These are phyloP conservation scores for Capromys pilorides DNA, from an alignment of 2,797 vertebrate species.

Conservation along the genomic window DNA sequence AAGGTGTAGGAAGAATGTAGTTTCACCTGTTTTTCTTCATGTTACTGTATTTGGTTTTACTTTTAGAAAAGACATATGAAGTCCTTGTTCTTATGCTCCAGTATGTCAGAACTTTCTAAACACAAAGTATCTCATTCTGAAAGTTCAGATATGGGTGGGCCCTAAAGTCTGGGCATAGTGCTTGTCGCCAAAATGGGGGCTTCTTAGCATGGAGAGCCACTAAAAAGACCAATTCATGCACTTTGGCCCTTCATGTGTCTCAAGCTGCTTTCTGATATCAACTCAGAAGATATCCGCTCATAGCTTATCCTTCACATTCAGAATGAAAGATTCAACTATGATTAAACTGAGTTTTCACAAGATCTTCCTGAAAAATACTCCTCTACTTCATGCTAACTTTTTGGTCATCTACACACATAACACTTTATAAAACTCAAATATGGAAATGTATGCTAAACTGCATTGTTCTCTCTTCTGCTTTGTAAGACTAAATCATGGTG, in stretches of 20 bases:
- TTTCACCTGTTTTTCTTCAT: not conserved
- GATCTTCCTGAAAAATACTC: not conserved
- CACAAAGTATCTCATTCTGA: not conserved
- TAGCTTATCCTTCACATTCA: not conserved
- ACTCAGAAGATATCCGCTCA: not conserved
- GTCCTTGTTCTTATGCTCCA: not conserved
- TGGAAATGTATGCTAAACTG: not conserved
- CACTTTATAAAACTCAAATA: not conserved
- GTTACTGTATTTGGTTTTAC: not conserved
- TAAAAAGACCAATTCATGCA: not conserved
- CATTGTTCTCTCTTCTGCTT: not conserved
- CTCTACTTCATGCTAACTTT: not conserved
- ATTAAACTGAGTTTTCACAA: not conserved
- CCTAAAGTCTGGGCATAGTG: not conserved
- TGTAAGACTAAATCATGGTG: not conserved
- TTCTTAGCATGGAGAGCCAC: not conserved
- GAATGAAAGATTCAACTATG: not conserved
- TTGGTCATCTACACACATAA: not conserved
- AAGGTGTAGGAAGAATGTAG: not conserved
- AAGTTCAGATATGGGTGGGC: not conserved
- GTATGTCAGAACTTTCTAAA: not conserved
- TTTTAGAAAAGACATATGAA: not conserved
- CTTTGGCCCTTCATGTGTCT: not conserved
- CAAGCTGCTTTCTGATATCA: not conserved
- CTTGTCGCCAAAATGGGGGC: not conserved